Conservation (phyloP, 2,797 vertebrate species). For the Echeneis naucrates region DNA sequence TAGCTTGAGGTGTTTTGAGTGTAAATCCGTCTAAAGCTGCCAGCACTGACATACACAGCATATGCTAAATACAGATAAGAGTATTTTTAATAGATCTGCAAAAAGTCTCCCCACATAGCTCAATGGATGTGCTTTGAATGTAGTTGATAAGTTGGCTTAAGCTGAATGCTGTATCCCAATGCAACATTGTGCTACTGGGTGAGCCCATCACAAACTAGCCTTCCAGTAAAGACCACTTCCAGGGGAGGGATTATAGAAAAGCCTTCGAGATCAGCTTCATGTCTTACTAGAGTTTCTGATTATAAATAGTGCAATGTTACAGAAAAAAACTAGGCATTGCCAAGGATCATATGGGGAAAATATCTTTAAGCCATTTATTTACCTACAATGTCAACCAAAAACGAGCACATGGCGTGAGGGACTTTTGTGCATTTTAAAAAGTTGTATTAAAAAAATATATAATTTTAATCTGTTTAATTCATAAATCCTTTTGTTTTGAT, state of each 20-base stretch:
- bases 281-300: slow-evolving; percentile 84
- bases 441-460: not conserved
- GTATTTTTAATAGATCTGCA: slow-evolving; percentile 88
- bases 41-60: slow-evolving; percentile 85
- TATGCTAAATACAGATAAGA: slow-evolving; percentile 92
- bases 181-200: slow-evolving; percentile 85
- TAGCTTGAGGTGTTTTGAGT: slow-evolving; percentile 87
- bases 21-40: slow-evolving; percentile 87
- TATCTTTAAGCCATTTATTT: slow-evolving; percentile 71
- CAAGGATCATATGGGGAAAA: slow-evolving; percentile 72
- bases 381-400: slow-evolving; percentile 72
- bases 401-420: slow-evolving; percentile 10
- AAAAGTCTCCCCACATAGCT: slow-evolving; percentile 86
- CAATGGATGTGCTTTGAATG: slow-evolving; percentile 88
- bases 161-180: slow-evolving; percentile 86
- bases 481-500: slow-evolving; percentile 1
- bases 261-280: slow-evolving; percentile 86
- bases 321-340: slow-evolving; percentile 52
- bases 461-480: slow-evolving; percentile 10
- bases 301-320: slow-evolving; percentile 80
- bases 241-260: slow-evolving; percentile 87
- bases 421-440: not conserved
- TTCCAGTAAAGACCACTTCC: slow-evolving; percentile 86
- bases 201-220: slow-evolving; percentile 87
- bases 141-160: slow-evolving; percentile 90